Percentiles rank a stretch among this genome's conserved stretches.
These are phyloP conservation scores for Phymastichus coffea DNA, from an alignment of 1,140 invertebrate genomes.

Conservation along the genomic window DNA sequence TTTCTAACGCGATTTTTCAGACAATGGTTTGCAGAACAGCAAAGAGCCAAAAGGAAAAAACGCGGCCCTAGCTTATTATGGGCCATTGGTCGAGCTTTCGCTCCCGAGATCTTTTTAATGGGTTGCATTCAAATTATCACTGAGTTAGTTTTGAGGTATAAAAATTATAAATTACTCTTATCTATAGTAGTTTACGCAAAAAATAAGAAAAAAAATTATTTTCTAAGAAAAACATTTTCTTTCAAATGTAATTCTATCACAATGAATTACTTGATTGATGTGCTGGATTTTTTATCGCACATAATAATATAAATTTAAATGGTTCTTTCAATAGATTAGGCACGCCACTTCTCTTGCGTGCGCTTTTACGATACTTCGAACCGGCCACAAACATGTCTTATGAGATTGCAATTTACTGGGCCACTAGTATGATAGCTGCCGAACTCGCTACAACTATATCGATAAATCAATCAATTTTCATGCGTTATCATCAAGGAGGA, in stretches of 20 bases:
- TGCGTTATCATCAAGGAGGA: constrained; percentile 60
- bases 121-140: constrained; percentile 50
- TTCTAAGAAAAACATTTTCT: no score
- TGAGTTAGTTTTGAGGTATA: constrained; percentile 47
- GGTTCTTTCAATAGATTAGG: no score
- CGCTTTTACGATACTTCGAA: constrained; percentile 55
- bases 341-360: constrained; percentile 56
- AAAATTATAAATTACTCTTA: no score
- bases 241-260: no score
- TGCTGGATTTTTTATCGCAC: no score
- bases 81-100: constrained; percentile 63
- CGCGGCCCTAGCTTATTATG: constrained; percentile 54
- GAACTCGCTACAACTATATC: constrained; percentile 53
- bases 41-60: no score
- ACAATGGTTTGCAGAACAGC: no score
- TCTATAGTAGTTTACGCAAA: no score
- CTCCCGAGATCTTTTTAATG: constrained; percentile 56
- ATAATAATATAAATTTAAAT: no score
- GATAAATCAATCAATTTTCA: constrained; percentile 61
- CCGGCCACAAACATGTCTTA: constrained; percentile 35
- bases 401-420: constrained; percentile 57
- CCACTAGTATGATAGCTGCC: constrained; percentile 57
- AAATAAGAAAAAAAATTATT: no score
- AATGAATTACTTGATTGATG: no score
- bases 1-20: no score